Evolutionary conservation across 2,888 invertebrate species (phyloP), one percentile per base, ranked within the genome.

Genomic region (Diadegma fenestrale): DNA sequence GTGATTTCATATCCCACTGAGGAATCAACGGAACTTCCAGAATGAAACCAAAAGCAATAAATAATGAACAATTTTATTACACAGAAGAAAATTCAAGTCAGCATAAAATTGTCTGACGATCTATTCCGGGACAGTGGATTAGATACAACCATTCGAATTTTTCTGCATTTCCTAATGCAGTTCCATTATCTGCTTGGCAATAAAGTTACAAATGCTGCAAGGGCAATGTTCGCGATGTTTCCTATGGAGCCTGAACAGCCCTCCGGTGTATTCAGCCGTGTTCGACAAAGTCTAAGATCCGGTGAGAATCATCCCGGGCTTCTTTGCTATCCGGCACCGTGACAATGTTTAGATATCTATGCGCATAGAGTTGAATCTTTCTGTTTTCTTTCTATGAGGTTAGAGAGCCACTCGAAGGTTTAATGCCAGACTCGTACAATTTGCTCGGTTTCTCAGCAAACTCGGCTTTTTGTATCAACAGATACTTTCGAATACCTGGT

Each of bases 331-430:
- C 61, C 71, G 75, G 51, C 17, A 71, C 69, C 45, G 54, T 58
- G 68, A 72, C 82, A 77, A 77, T 72, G 71, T 82, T 64, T 64
- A 77, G 64, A 58, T 64, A 77, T 82, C 71, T 45, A 66, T 64
- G 58, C 19, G 12, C 51, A 14, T 7, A 12, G 41, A 41, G 54
- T 69, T 22, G 17, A 22, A 2, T 58, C 37, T 81, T 41, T 71
- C 71, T 66, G 30, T 58, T 58, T 26, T 58, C 26, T 72, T 68
- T 69, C 37, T 22, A 45, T 12, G 54, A 48, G 43, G 72, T 45
- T 64, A 58, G 64, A 81, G 51, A 41, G 80, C n/a, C 69, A 63
- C 68, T 76, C 69, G 45, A 61, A 54, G 43, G 58, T 45, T 63
- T 22, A 63, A 26, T 71, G 41, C 48, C 19, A 64, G 19, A 19